phyloP scores from a whole-genome alignment of 2,888 invertebrate genomes.

The Hydriomena furcata region DNA sequence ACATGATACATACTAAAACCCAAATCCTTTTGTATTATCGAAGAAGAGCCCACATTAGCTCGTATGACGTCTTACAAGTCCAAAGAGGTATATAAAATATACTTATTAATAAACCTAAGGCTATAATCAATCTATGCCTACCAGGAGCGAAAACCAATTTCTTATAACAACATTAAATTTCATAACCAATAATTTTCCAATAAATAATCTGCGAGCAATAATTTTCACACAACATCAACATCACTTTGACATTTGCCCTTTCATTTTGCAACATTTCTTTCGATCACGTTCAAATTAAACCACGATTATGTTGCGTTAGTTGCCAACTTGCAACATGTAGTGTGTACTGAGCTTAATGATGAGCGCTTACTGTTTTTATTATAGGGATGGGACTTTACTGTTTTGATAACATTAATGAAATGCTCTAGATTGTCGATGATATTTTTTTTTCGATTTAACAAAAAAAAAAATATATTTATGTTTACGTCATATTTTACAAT shows the following conservation, averaged over 20 bases:
- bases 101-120: too few species aligned
- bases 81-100: too few species aligned
- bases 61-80: too few species aligned
- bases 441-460: too few species aligned
- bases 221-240: conserved; percentile 20
- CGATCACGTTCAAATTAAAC: conserved; percentile 32
- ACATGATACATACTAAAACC: too few species aligned
- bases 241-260: conserved; percentile 31
- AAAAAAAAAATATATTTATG: too few species aligned
- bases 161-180: neutral
- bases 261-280: conserved; percentile 29
- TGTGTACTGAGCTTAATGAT: conserved; percentile 30
- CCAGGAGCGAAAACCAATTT: conserved; percentile 2
- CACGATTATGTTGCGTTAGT: conserved; percentile 29
- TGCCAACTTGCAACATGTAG: conserved; percentile 21
- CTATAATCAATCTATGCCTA: neutral
- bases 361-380: conserved; percentile 24
- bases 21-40: too few species aligned
- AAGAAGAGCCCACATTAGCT: too few species aligned
- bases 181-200: conserved; percentile 6
- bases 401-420: too few species aligned
- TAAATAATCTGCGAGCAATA: conserved; percentile 7
- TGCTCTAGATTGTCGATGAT: too few species aligned
- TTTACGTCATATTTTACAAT: too few species aligned
- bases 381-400: conserved; percentile 23